phyloP scores from a whole-genome alignment of 1,140 invertebrate genomes.

The Chironomus tepperi region DNA sequence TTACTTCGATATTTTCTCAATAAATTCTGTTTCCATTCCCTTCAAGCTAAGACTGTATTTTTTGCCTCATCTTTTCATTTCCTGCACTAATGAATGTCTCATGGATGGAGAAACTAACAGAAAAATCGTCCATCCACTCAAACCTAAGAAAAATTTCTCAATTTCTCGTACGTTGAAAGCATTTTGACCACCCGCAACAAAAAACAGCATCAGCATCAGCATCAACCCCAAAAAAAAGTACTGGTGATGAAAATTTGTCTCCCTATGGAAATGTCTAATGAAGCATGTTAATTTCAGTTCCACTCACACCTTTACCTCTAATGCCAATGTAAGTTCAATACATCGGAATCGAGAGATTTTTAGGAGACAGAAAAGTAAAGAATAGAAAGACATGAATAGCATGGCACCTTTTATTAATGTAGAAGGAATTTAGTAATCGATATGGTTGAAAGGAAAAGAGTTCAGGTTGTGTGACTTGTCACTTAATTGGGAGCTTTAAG shows the following conservation, averaged over 20 bases:
- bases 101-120: background rate
- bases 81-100: slow-evolving; percentile 12
- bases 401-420: background rate
- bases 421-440: too few species aligned
- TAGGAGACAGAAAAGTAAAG: background rate
- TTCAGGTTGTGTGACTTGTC: too few species aligned
- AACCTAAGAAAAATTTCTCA: background rate
- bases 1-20: background rate
- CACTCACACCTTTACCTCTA: background rate
- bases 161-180: background rate
- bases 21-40: background rate
- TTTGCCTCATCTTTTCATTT: background rate
- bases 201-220: too few species aligned
- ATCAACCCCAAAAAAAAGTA: background rate
- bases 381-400: background rate
- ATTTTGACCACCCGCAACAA: too few species aligned
- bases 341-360: background rate
- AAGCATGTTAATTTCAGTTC: slow-evolving; percentile 1
- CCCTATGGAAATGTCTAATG: slow-evolving; percentile 17
- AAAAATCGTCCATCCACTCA: background rate
- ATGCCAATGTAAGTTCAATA: background rate
- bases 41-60: background rate
- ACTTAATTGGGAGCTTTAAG: too few species aligned
- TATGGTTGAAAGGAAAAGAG: too few species aligned
- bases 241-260: background rate